Conservation (phyloP, 2,888 invertebrate species). For the Drosophila macrospina region DNA sequence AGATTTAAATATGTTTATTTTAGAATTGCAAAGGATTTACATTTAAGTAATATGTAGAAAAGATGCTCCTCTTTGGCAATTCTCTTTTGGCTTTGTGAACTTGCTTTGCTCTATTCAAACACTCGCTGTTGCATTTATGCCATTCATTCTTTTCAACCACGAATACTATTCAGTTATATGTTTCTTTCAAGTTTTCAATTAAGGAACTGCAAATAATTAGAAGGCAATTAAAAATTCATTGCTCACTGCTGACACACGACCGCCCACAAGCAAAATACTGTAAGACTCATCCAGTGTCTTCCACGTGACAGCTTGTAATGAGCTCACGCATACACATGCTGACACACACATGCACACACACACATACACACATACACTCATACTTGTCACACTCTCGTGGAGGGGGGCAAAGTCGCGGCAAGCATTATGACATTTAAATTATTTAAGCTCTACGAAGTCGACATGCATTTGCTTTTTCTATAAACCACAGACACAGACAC, state of each 20-base stretch:
- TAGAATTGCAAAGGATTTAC: too few relatives aligned
- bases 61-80: neutral
- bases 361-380: constrained; percentile 3
- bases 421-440: constrained; percentile 69
- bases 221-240: constrained; percentile 74
- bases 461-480: constrained; percentile 68
- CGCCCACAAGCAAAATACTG: constrained; percentile 42
- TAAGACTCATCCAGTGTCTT: constrained; percentile 38
- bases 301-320: constrained; percentile 63
- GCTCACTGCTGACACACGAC: constrained; percentile 44
- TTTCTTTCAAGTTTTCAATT: constrained; percentile 65
- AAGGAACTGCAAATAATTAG: constrained; percentile 75
- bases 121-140: constrained; percentile 27
- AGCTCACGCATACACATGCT: constrained; percentile 41
- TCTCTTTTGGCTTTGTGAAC: constrained; percentile 1
- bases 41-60: neutral
- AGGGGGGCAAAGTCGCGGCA: constrained; percentile 37
- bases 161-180: constrained; percentile 31
- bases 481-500: constrained; percentile 40
- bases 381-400: neutral
- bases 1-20: too few relatives aligned
- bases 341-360: neutral
- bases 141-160: constrained; percentile 28
- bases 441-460: constrained; percentile 61
- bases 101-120: constrained; percentile 7